Evolutionary conservation across 2,113 vertebrate genomes (phyloP), one percentile per base, ranked within the genome.

Genomic region (Aix galericulata): DNA sequence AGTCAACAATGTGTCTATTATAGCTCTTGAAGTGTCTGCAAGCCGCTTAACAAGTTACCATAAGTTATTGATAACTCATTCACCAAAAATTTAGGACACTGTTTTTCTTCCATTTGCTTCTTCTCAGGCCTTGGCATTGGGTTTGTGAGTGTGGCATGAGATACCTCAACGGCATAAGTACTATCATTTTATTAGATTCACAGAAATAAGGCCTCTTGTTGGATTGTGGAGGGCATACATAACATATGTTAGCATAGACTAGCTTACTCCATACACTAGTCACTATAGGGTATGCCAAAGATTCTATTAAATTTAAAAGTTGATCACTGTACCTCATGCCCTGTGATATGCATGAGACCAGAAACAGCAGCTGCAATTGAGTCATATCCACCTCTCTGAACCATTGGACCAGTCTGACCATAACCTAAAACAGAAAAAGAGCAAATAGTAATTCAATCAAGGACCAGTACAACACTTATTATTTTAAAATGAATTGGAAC

Each of bases 291-390:
- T 26, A 64, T 64, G 62, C 40, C 31, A 88, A 40, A 76, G 9
- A 79, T 21, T 60, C 50, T 44, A 31, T 36, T 53, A 52, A 52
- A 75, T 53, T 17, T 60, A 0, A 25, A 87, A 60, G 10, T 36
- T 88, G 26, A 89, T 20, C 76, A 82, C 74, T 66, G 25, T 98
- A 99, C 99, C 99, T 99, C 98, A 4, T 99, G 98, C 4, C 99
- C 99, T 16, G 99, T 99, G 96, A 99, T 99, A 95, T 99, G 98
- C 98, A 99, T 98, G 95, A 99, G 98, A 74, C 99, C 99, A 63
- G 99, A 99, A 93, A 98, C 90, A 18, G 99, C 99, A n/a, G 98
- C 99, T 63, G 98, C 98, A 81, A 99, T 94, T 36, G 99, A 98
- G 96, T 99, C 99, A 82, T 99, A 99, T 6, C 99, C 99, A 55